These are phyloP conservation scores for Platyura marginata DNA, from an alignment of 1,140 invertebrate species.

Conservation along the genomic window DNA sequence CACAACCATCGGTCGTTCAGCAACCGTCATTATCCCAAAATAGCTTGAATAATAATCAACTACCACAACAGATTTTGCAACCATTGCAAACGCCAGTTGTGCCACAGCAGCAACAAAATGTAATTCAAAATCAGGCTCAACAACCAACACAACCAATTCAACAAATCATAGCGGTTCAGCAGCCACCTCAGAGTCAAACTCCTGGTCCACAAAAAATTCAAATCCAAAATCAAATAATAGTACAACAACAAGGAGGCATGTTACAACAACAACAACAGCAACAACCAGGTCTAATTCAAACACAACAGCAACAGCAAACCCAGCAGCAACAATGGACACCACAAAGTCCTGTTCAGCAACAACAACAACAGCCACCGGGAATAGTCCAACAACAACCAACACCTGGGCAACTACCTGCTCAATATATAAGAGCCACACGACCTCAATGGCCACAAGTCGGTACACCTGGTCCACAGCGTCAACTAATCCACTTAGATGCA, in stretches of 20 bases:
- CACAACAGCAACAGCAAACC: conserved; percentile 7
- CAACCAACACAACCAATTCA: not conserved
- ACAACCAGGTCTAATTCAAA: conserved; percentile 9
- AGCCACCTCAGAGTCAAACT: not conserved
- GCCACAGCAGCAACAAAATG: not conserved
- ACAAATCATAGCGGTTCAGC: not conserved
- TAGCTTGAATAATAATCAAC: not conserved
- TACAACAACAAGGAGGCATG: conserved; percentile 7
- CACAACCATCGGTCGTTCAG: not conserved
- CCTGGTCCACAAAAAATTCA: not conserved
- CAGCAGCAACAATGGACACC: conserved; percentile 2
- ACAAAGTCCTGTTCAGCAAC: conserved; percentile 10
- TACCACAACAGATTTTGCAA: too few species aligned
- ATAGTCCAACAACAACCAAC: conserved; percentile 7
- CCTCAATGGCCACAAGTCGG: conserved; percentile 20
- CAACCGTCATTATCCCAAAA: not conserved
- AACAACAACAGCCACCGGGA: conserved; percentile 6
- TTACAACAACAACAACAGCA: conserved; percentile 10
- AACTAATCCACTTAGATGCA: conserved; percentile 56
- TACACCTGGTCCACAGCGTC: conserved; percentile 24
- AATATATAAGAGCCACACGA: conserved; percentile 7
- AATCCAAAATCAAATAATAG: conserved; percentile 4
- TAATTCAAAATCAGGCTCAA: conserved; percentile 5
- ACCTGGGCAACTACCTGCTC: conserved; percentile 9
- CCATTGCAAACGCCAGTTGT: too few species aligned